Evolutionary conservation across 1,140 invertebrate species (phyloP).

Genomic region (Reticulitermes speratus): DNA sequence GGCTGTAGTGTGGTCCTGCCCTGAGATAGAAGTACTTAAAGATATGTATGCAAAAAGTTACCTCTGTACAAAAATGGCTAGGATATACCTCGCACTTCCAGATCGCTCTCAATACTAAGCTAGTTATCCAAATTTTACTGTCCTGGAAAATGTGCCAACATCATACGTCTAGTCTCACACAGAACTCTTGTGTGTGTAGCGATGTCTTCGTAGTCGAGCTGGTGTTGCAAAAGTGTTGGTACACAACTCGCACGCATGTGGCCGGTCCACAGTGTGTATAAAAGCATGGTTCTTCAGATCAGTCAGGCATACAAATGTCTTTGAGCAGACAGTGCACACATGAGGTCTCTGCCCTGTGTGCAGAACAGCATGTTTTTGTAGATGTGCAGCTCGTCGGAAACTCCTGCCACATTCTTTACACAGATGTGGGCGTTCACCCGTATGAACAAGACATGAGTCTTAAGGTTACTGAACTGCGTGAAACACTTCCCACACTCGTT

Average conservation of each 20-base stretch:
- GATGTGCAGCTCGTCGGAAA: constrained; percentile 50
- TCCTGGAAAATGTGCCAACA: too few relatives aligned
- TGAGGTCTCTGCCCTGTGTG: constrained; percentile 16
- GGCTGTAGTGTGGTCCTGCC: too few relatives aligned
- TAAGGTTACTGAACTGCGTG: constrained; percentile 58
- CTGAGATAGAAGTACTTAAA: too few relatives aligned
- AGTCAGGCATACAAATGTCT: neutral
- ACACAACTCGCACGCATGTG: neutral
- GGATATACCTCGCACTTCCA: too few relatives aligned
- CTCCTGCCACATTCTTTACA: constrained; percentile 70
- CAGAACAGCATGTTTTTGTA: neutral
- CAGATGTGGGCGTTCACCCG: constrained; percentile 69
- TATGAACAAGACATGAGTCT: constrained; percentile 62
- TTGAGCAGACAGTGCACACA: neutral
- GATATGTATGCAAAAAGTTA: too few relatives aligned
- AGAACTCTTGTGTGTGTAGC: neutral
- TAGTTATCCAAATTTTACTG: too few relatives aligned
- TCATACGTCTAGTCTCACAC: neutral
- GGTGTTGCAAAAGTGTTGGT: neutral
- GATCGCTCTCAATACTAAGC: too few relatives aligned
- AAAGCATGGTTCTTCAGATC: neutral
- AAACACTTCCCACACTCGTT: constrained; percentile 61
- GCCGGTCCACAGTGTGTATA: neutral
- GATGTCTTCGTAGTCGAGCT: neutral
- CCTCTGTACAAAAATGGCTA: too few relatives aligned